phyloP scores from a whole-genome alignment of 1,140 invertebrate species.

The Carposina sasakii region DNA sequence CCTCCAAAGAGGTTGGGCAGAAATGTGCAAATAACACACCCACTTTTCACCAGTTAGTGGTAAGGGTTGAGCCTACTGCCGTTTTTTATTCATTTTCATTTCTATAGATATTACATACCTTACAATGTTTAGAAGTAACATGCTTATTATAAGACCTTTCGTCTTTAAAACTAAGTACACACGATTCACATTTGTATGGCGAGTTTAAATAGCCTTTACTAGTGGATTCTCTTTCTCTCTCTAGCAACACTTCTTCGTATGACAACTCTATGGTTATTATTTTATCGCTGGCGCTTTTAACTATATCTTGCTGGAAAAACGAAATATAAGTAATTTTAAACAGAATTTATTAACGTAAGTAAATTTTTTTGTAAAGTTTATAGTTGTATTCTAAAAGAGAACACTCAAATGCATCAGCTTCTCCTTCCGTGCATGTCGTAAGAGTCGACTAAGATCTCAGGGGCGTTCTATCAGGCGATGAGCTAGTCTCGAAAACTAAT shows the following conservation, averaged over 20 bases:
- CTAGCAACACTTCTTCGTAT: slow-evolving; percentile 48
- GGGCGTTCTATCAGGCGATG: too few species aligned
- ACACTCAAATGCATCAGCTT: too few species aligned
- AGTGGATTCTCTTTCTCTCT: slow-evolving; percentile 27
- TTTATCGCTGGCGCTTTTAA: slow-evolving; percentile 19
- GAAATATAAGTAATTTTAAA: too few species aligned
- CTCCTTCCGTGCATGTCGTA: too few species aligned
- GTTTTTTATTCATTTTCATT: too few species aligned
- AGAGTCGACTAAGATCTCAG: too few species aligned
- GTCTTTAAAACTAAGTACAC: slow-evolving; percentile 43
- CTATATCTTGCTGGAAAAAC: too few species aligned
- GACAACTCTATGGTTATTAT: slow-evolving; percentile 41
- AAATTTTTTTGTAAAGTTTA: too few species aligned
- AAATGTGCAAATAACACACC: background rate
- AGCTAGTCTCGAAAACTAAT: too few species aligned
- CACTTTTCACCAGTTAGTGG: background rate
- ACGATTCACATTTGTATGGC: slow-evolving; percentile 42
- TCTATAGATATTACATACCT: slow-evolving; percentile 24
- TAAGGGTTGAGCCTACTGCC: too few species aligned
- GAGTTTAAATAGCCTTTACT: slow-evolving; percentile 31
- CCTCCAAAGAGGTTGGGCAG: background rate
- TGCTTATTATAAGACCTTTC: slow-evolving; percentile 32
- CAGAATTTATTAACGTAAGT: too few species aligned
- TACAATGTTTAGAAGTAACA: slow-evolving; percentile 31
- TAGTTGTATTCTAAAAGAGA: too few species aligned